Evolutionary conservation across 2,888 invertebrate genomes (phyloP).

Genomic region (Zootermopsis nevadensis): DNA sequence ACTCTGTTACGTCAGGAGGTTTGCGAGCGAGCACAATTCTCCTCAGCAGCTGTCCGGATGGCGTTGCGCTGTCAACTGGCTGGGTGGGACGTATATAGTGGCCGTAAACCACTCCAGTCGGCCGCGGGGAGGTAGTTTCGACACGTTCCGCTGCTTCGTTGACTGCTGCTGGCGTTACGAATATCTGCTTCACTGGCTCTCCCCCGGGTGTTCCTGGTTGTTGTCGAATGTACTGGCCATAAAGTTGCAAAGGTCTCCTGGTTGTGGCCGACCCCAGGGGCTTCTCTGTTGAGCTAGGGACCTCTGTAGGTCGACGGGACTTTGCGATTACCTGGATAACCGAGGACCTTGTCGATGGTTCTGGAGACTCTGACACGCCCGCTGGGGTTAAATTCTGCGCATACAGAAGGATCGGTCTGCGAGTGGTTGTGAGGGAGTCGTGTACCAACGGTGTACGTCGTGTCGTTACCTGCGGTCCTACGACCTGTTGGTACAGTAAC

Average conservation of each 20-base stretch:
- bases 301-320: not conserved
- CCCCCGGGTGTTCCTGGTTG: slow-evolving; percentile 26
- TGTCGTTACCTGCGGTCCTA: not conserved
- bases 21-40: slow-evolving; percentile 26
- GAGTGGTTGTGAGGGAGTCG: slow-evolving; percentile 28
- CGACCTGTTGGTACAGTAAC: slow-evolving; percentile 49
- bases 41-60: slow-evolving; percentile 7
- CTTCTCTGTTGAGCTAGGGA: slow-evolving; percentile 20
- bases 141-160: not conserved
- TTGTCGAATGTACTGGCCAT: slow-evolving; percentile 43
- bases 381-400: slow-evolving; percentile 41
- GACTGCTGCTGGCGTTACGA: slow-evolving; percentile 17
- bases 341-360: slow-evolving; percentile 21
- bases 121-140: slow-evolving; percentile 13
- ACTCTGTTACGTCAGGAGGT: slow-evolving; percentile 2
- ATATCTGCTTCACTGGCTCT: slow-evolving; percentile 32
- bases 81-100: not conserved
- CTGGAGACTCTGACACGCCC: slow-evolving; percentile 13
- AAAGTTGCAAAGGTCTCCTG: slow-evolving; percentile 15
- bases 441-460: not conserved
- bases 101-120: not conserved
- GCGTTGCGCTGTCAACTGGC: not conserved
- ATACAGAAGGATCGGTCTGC: slow-evolving; percentile 44
- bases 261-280: not conserved
- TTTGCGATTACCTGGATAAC: slow-evolving; percentile 30